These are phyloP conservation scores for Acrocyrtus sp. DNA, from an alignment of 2,888 invertebrate genomes.

Conservation along the genomic window DNA sequence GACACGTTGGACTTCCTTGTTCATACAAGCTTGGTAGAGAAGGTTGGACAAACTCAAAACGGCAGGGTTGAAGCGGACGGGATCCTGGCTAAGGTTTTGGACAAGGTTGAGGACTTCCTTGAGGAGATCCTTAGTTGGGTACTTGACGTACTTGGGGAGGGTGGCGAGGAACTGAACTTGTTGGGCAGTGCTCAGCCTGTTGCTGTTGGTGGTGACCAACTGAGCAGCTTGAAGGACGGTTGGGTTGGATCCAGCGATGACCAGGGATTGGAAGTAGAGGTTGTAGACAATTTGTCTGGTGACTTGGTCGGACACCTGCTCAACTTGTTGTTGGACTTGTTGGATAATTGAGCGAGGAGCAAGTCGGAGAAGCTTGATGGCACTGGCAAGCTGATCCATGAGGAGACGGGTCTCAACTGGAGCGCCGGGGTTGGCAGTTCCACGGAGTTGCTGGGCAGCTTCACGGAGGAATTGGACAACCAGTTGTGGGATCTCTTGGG, in stretches of 20 bases:
- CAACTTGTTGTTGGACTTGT: conserved; percentile 8
- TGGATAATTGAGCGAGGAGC: neutral
- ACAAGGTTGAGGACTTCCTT: conserved; percentile 62
- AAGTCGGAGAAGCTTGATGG: conserved; percentile 21
- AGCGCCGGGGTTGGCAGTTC: neutral
- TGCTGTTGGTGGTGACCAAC: conserved; percentile 21
- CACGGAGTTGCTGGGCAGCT: conserved; percentile 22
- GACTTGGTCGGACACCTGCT: conserved; percentile 12
- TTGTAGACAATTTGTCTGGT: conserved; percentile 3
- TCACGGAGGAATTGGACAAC: conserved; percentile 7
- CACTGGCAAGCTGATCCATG: conserved; percentile 11
- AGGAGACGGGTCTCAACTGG: neutral
- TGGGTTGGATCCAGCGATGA: conserved; percentile 20
- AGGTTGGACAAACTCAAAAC: conserved; percentile 15
- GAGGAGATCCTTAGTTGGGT: conserved; percentile 65
- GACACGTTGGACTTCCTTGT: conserved; percentile 10
- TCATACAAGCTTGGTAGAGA: conserved; percentile 21
- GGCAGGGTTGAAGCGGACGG: neutral
- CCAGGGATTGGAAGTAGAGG: conserved; percentile 10
- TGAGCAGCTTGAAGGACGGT: neutral
- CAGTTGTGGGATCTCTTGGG: conserved; percentile 15
- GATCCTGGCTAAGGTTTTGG: conserved; percentile 8
- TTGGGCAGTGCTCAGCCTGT: conserved; percentile 59
- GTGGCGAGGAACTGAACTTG: conserved; percentile 62
- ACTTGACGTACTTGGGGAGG: conserved; percentile 64